Base-by-base conservation (phyloP, 2,888 invertebrate species). In the Ochlodes sylvanus region DNA sequence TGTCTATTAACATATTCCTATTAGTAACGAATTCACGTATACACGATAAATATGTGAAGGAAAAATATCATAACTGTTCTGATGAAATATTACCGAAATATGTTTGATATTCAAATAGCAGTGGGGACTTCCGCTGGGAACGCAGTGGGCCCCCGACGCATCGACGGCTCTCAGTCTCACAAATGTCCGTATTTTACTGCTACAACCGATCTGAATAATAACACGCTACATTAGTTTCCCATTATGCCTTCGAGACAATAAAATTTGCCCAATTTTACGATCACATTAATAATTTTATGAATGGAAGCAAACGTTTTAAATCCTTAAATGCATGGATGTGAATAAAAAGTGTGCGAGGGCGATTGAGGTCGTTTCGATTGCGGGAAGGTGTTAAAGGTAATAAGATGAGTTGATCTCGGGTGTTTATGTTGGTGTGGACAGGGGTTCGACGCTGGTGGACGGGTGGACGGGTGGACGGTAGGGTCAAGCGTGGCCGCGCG, bases 201-300 rank as follows among this genome's bases (percentile, higher is more conserved):
- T 90, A 86, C 89, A 87, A 82, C 86, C 89, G 86, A 90, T 87
- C 91, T 92, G 93, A 92, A 93, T 93, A 93, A 93, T 93, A 92
- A 91, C 93, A 93, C 93, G 93, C 88, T 90, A 92, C 93, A 92
- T 93, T 93, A 93, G 93, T 90, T 92, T 93, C 91, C 92, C 92
- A 93, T 93, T 93, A 93, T 92, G 87, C 87, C 90, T 89, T 86
- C 92, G 89, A 92, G 91, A 92, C 92, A 93, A 92, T 93, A 93
- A 93, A 93, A 93, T 91, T 93, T 92, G 89, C 91, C 87, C 93
- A 92, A 92, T 92, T 93, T 93, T 93, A 93, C 90, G 93, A 93
- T 89, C 90, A 79, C 93, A 93, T 93, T 90, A 93, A 93, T 93
- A 93, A 92, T 93, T 93, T 93, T 93, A 92, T 92, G 92, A 93